phyloP scores from a whole-genome alignment of 2,113 vertebrate genomes.

The Sphaerodactylus townsendi region DNA sequence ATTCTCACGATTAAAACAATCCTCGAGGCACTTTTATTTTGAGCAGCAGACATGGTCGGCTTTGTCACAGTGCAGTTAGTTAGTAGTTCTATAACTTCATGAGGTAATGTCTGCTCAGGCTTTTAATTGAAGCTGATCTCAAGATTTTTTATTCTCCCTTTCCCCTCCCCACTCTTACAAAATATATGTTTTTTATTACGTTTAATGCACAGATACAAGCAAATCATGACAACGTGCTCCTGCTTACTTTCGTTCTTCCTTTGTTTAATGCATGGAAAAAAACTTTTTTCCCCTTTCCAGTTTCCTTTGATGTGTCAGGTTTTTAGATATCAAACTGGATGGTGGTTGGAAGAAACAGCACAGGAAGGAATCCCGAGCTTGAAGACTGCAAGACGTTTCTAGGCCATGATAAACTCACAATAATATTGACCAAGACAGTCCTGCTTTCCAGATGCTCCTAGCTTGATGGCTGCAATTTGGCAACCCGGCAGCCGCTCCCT shows the following conservation, averaged over 20 bases:
- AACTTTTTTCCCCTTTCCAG: not conserved
- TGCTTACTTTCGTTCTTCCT: slow-evolving; percentile 24
- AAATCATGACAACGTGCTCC: slow-evolving; percentile 36
- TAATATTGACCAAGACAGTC: slow-evolving; percentile 15
- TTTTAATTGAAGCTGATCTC: not conserved
- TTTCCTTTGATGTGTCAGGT: slow-evolving; percentile 49
- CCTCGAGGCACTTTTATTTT: not conserved
- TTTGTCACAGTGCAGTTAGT: slow-evolving; percentile 21
- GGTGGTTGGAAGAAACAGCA: slow-evolving; percentile 4
- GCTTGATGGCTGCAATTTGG: not conserved
- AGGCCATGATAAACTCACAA: not conserved
- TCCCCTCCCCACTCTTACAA: not conserved
- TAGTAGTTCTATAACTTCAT: slow-evolving; percentile 28
- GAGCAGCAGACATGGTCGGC: not conserved
- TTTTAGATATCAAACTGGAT: slow-evolving; percentile 32
- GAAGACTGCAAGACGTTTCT: slow-evolving; percentile 32
- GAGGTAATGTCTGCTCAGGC: not conserved
- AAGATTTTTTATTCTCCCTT: not conserved
- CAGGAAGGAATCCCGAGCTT: not conserved
- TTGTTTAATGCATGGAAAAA: not conserved
- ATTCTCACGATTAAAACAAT: not conserved
- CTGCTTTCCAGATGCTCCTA: rapidly evolving
- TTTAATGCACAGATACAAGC: slow-evolving; percentile 40
- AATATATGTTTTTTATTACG: slow-evolving; percentile 24
- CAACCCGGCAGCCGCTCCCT: slow-evolving; percentile 34